Conservation (phyloP, 2,888 invertebrate genomes). For the Artemia sinica region DNA sequence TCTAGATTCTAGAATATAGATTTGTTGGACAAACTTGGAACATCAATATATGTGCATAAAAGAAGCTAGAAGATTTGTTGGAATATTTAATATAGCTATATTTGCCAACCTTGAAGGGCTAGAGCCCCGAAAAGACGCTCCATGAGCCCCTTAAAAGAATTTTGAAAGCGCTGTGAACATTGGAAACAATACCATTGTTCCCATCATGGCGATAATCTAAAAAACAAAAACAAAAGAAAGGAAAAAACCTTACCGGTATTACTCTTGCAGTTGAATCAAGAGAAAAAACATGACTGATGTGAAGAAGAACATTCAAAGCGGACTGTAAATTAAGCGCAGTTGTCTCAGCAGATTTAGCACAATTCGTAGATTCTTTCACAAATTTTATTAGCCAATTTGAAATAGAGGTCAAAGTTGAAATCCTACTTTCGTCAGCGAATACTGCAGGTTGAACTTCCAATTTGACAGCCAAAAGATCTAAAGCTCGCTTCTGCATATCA, state of each 20-base stretch:
- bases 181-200: no score
- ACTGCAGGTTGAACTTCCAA: constrained; percentile 49
- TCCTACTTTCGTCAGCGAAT: constrained; percentile 31
- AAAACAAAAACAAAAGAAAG: no score
- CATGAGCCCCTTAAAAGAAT: no score
- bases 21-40: no score
- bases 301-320: constrained; percentile 6
- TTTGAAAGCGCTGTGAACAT: no score
- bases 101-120: no score
- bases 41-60: no score
- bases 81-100: no score
- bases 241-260: neutral
- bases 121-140: no score
- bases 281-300: neutral
- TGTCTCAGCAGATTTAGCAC: neutral
- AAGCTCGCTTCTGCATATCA: constrained; percentile 42
- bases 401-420: constrained; percentile 21
- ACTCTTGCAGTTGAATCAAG: constrained; percentile 1
- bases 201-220: no score
- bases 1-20: no score
- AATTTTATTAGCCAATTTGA: constrained; percentile 21
- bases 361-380: constrained; percentile 2
- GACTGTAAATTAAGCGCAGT: neutral
- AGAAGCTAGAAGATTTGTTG: no score
- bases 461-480: constrained; percentile 69